phyloP scores from a whole-genome alignment of 2,797 vertebrate genomes.

The Limosa lapponica region DNA sequence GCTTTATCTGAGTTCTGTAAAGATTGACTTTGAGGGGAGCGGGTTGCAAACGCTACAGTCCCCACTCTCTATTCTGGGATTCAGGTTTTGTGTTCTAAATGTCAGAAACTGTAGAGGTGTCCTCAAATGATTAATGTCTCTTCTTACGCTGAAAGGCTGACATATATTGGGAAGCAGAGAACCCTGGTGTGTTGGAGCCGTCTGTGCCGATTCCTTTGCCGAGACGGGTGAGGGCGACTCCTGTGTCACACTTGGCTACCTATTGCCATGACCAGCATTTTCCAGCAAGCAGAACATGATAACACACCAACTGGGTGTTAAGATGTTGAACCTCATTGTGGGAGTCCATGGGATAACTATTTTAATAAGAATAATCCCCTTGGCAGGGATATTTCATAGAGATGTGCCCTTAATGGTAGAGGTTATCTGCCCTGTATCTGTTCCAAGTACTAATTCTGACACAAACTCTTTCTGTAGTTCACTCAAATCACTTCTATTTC shows the following conservation, averaged over 20 bases:
- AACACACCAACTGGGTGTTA: neutral
- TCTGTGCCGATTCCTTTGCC: neutral
- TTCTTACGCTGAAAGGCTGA: neutral
- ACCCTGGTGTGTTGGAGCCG: neutral
- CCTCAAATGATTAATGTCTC: neutral
- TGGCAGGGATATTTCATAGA: neutral
- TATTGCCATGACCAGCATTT: neutral
- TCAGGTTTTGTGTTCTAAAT: neutral
- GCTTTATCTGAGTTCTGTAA: neutral
- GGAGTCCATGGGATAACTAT: neutral
- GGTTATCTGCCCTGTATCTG: neutral
- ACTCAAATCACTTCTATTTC: neutral
- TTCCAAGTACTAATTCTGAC: neutral
- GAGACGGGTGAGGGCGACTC: neutral
- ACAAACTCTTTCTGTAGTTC: slow-evolving; percentile 2
- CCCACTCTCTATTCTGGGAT: neutral
- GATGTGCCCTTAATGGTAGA: neutral
- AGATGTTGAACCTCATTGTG: neutral
- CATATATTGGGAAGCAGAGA: neutral
- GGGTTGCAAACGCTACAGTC: neutral
- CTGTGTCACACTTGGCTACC: neutral
- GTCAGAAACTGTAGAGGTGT: neutral
- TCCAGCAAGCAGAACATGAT: neutral
- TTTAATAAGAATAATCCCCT: slow-evolving; percentile 5
- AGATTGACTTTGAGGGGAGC: neutral